Evolutionary conservation across 2,113 vertebrate genomes (phyloP), one percentile per base, ranked within the genome.

Genomic region (Podarcis cretensis): DNA sequence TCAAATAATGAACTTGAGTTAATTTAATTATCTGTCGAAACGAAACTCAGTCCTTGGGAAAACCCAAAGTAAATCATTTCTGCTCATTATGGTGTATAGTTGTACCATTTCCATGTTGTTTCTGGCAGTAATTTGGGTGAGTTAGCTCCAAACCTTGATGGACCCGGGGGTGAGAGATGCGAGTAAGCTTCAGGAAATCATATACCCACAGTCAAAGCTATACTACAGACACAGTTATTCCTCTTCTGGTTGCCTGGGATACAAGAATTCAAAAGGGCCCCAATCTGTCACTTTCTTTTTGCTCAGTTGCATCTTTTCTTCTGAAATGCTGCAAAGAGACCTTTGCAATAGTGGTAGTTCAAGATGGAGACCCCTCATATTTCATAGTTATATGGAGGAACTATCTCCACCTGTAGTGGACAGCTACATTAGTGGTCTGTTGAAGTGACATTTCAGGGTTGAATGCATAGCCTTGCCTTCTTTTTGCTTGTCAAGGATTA

Each of bases 41-140:
- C 73, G 32, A 83, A 71, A 84, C 35, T 4, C 54, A 35, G 32
- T 14, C 32, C 13, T 76, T 63, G 5, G 14, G 54, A 85, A 85
- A 75, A 12, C 13, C n/a, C 68, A 48, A 74, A 35, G 3, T 5
- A 85, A 35, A 40, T 12, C 23, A 63, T 76, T 63, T 85, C 14
- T 85, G 69, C 1, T 54, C 27, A 54, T 16, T 69, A 83, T 27
- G 3, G 81, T n/a, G 14, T 73, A 48, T 21, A 16, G 3, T 8
- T 18, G 14, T 54, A 78, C 30, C 2, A 27, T 4, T 12, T 43
- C 35, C 2, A 27, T 57, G 4, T 57, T 3, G 30, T 9, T 63
- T 9, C 20, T 71, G n/a, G 30, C 57, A 3, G 20, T 63, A 25
- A 18, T 16, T 10, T 0, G 6, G 10, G 6, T 0, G 12, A 10